A percentile compares a stretch with the other conserved stretches of the same genome.
Evolutionary conservation across 92 coral and sea anemone species (phyloP).

Genomic region (Umimayanthus chanpuru): DNA sequence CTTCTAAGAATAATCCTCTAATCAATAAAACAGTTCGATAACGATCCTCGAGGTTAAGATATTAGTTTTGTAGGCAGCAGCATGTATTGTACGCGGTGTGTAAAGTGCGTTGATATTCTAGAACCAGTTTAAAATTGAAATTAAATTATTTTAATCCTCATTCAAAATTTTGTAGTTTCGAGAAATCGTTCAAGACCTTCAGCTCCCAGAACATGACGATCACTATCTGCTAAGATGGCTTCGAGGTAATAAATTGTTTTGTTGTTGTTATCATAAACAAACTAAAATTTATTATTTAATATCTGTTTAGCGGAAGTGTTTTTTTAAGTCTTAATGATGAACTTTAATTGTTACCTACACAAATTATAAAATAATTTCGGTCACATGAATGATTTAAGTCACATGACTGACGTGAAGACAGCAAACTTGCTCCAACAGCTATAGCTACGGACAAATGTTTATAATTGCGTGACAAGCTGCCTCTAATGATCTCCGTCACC

Average conservation of each 20-base stretch:
- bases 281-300: background rate
- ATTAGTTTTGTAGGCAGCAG: background rate
- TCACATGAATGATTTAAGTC: background rate
- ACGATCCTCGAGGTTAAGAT: background rate
- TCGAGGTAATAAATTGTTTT: constrained; percentile 57
- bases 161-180: constrained; percentile 52
- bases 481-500: too few relatives aligned
- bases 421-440: too few relatives aligned
- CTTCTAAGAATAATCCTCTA: background rate
- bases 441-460: too few relatives aligned
- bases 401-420: background rate
- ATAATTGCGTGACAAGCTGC: too few relatives aligned
- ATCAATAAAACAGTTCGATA: background rate
- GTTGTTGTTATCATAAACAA: background rate
- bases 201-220: constrained; percentile 67
- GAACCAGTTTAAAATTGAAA: background rate
- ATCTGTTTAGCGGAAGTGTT: too few relatives aligned
- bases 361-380: too few relatives aligned
- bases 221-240: constrained; percentile 80
- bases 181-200: constrained; percentile 57
- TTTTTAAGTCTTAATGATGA: too few relatives aligned
- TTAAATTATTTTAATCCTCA: background rate
- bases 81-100: background rate
- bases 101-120: background rate
- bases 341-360: too few relatives aligned